Base-by-base conservation (phyloP, 2,888 invertebrate species). In the Dendrolimus pini region DNA sequence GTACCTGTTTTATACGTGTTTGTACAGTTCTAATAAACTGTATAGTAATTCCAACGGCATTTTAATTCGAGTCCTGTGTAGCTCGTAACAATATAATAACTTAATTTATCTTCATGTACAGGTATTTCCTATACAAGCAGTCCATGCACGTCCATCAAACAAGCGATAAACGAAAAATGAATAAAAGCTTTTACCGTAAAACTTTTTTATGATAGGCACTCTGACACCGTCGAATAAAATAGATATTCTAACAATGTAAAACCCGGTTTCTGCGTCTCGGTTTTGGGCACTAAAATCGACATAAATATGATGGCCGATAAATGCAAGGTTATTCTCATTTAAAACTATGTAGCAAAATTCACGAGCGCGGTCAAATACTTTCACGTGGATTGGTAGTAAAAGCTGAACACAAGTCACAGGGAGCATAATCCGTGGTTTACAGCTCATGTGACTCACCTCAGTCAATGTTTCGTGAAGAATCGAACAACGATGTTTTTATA, bases 171-270 rank as follows among this genome's bases (percentile, higher is more conserved):
- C 62, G 61, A 68, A 70, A 69, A 68, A 71, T 68, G 60, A 67
- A 67, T 69, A 59, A 67, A 71, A 68, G 71, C 74, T 76, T 72
- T 75, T 68, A 76, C 55, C 71, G 62, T 76, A 68, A 72, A 70
- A 71, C 61, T 60, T 66, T 66, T 75, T 76, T 72, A 75, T 69
- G 65, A 59, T 57, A 41, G 65, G 65, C 67, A 69, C 68, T 68
- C 65, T 62, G 47, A 47, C 47, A 62, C 55, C 61, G 60, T 62
- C 62, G 56, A 64, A 67, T 65, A 65, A 62, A 66, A 63, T 61
- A 64, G 56, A 61, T 58, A 47, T 47, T 9, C 47, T 9, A 12
- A 47, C 12, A 12, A 47, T 8, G 47, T 47, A 47, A 10, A 47
- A 12, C 12, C 12, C 12, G 47, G 9, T 9, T 3, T 47, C 8